phyloP scores from a whole-genome alignment of 2,888 invertebrate species.

The Macrosoma leucophasiata region DNA sequence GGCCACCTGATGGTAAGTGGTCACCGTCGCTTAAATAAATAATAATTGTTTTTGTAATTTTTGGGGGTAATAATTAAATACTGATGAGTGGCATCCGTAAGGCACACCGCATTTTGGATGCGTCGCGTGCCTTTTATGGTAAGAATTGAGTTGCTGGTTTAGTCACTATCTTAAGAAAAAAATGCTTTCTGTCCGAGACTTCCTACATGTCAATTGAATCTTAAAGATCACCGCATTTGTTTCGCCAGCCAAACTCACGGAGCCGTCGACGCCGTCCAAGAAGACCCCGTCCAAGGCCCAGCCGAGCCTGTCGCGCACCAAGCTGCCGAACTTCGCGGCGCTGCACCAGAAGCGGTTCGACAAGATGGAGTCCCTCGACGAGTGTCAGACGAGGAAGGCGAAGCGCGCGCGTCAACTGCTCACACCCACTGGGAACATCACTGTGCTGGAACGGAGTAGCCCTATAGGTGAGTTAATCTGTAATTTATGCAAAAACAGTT shows the following conservation, averaged over 20 bases:
- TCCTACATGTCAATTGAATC: no score
- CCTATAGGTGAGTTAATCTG: slow-evolving; percentile 51
- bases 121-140: no score
- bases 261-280: slow-evolving; percentile 23
- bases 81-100: no score
- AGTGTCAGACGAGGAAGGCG: slow-evolving; percentile 71
- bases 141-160: no score
- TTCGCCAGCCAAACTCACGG: slow-evolving; percentile 39
- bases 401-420: slow-evolving; percentile 59
- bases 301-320: slow-evolving; percentile 51
- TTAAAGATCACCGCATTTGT: neutral
- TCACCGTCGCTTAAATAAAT: no score
- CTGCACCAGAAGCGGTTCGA: slow-evolving; percentile 79
- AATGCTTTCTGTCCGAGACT: no score
- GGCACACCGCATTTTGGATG: no score
- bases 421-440: slow-evolving; percentile 40
- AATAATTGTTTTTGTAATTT: no score
- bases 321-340: slow-evolving; percentile 81
- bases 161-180: no score
- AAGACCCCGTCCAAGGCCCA: slow-evolving; percentile 31
- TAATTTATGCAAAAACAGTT: no score
- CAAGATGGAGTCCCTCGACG: slow-evolving; percentile 80
- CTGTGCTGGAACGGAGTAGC: slow-evolving; percentile 40
- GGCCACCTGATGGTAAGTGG: no score
- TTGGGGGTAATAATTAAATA: no score